Percentiles rank a stretch among this genome's conserved stretches.
Conservation (phyloP, 2,888 invertebrate genomes). For the Pandemis heparana region DNA sequence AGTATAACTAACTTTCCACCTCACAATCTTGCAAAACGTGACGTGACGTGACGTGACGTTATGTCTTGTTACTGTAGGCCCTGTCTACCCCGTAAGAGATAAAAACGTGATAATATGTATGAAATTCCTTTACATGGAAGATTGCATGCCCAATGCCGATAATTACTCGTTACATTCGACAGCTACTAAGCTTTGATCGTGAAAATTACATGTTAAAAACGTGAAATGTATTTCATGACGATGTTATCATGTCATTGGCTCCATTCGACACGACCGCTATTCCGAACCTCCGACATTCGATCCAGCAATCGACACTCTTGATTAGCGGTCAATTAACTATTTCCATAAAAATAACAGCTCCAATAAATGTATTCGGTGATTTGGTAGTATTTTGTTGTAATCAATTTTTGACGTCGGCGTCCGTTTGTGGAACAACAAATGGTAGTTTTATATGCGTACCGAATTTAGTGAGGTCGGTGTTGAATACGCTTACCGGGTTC, state of each 20-base stretch:
- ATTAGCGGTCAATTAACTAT: constrained; percentile 82
- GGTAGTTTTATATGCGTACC: constrained; percentile 82
- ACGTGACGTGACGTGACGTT: no score
- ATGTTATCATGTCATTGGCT: constrained; percentile 61
- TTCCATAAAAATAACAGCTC: constrained; percentile 72
- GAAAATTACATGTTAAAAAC: constrained; percentile 20
- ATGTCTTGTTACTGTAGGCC: no score
- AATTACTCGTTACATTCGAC: background rate
- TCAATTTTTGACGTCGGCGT: constrained; percentile 82
- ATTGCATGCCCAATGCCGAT: background rate
- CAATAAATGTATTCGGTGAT: constrained; percentile 83
- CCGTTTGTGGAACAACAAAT: constrained; percentile 78
- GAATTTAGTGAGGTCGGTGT: constrained; percentile 79
- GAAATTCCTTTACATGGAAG: no score
- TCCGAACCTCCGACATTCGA: constrained; percentile 48
- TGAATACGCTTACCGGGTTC: constrained; percentile 62
- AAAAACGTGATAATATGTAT: no score
- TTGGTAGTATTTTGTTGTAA: constrained; percentile 83
- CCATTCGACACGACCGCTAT: constrained; percentile 53
- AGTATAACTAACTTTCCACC: no score
- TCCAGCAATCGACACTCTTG: constrained; percentile 53
- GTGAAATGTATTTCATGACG: constrained; percentile 49
- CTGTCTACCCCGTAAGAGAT: no score
- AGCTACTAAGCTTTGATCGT: constrained; percentile 1
- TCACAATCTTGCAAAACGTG: no score